Conservation (phyloP, 2,113 vertebrate species). For the Acrocephalus arundinaceus region DNA sequence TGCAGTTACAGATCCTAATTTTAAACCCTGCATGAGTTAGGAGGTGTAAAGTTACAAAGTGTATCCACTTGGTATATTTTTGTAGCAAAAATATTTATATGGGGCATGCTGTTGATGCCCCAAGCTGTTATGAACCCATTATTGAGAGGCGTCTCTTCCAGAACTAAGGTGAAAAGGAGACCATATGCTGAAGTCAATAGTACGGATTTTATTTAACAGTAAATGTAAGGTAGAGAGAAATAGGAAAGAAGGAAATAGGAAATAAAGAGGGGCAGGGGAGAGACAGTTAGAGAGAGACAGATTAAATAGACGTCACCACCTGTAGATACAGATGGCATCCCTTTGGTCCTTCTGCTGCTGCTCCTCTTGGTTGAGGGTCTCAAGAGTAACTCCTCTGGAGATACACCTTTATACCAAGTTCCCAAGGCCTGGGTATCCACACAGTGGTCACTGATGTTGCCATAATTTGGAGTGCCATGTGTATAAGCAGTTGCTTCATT, state of each 20-base stretch:
- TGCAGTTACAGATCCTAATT: neutral
- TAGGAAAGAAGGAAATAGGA: neutral
- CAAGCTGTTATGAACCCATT: neutral
- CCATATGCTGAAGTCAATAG: neutral
- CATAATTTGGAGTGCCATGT: neutral
- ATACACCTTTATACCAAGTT: neutral
- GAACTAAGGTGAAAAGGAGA: neutral
- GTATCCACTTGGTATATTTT: neutral
- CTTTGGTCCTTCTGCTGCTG: neutral
- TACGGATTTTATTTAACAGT: neutral
- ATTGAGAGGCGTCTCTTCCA: neutral
- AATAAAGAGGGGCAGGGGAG: neutral
- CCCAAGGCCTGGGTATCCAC: rapidly evolving
- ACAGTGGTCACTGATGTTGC: neutral
- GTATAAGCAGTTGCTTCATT: neutral
- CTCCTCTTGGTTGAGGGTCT: too few species aligned
- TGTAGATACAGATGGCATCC: neutral
- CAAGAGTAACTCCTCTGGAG: neutral
- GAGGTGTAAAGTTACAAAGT: neutral
- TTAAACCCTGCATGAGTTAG: neutral
- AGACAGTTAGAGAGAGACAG: neutral
- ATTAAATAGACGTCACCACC: neutral
- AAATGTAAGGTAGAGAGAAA: neutral
- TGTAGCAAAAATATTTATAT: neutral
- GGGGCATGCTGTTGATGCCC: neutral